phyloP scores from a whole-genome alignment of 2,113 vertebrate genomes.

The Cynoglossus semilaevis region DNA sequence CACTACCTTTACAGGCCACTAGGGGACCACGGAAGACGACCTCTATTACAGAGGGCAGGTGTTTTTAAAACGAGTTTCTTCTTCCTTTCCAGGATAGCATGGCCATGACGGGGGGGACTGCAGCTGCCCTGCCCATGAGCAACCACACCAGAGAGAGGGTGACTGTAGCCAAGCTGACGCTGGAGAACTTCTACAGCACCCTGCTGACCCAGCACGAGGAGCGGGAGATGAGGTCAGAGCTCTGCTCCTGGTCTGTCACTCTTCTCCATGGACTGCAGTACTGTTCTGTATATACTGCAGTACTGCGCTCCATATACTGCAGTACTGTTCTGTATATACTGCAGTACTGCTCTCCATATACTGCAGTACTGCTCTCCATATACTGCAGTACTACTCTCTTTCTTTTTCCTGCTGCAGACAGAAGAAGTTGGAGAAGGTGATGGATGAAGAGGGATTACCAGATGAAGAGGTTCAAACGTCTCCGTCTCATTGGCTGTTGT shows the following conservation, averaged over 20 bases:
- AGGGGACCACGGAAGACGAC: no score
- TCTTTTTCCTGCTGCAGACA: conserved; percentile 70
- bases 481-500: no score
- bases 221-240: conserved; percentile 91
- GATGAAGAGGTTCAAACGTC: conserved; percentile 87
- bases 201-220: conserved; percentile 97
- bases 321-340: no score
- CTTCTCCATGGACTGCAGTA: background rate
- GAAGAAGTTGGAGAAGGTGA: conserved; percentile 96
- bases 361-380: no score
- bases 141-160: conserved; percentile 97
- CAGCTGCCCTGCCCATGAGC: conserved; percentile 93
- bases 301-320: no score
- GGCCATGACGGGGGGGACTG: conserved; percentile 93
- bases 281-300: no score
- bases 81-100: conserved; percentile 80
- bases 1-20: no score
- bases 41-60: no score
- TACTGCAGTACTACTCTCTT: no score
- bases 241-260: no score
- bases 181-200: conserved; percentile 99
- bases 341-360: no score
- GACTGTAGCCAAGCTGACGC: conserved; percentile 94
- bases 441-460: conserved; percentile 94
- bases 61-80: conserved; percentile 26